Conservation (phyloP, 2,113 vertebrate species). For the Engystomops pustulosus region DNA sequence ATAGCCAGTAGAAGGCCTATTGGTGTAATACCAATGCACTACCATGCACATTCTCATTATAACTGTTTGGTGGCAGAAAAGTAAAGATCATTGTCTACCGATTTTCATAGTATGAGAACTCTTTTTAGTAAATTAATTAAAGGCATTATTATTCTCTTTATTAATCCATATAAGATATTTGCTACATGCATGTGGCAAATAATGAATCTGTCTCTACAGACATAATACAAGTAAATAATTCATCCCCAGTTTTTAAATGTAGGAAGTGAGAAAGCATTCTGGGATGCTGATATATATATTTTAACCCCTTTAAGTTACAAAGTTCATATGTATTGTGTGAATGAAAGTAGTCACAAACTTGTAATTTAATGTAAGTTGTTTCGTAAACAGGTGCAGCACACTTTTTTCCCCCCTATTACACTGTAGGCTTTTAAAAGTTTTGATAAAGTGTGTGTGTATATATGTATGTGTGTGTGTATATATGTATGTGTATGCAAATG, state of each 20-base stretch:
- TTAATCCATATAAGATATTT: not conserved
- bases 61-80: not conserved
- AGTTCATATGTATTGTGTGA: not conserved
- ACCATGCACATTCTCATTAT: not conserved
- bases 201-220: not conserved
- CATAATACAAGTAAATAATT: not conserved
- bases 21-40: no score
- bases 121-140: not conserved
- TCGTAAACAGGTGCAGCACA: not conserved
- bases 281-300: not conserved
- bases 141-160: not conserved
- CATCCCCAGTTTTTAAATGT: not conserved
- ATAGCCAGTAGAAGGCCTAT: no score
- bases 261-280: not conserved
- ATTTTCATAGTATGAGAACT: not conserved
- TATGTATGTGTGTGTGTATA: no score
- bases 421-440: no score
- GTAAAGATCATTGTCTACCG: not conserved
- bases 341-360: not conserved
- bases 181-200: not conserved
- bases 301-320: not conserved
- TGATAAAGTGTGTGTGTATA: no score
- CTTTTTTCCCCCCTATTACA: no score
- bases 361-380: not conserved
- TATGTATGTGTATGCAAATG: no score